Evolutionary conservation across 2,113 vertebrate species (phyloP), one percentile per base, ranked within the genome.

Genomic region (Mus spicilegus): DNA sequence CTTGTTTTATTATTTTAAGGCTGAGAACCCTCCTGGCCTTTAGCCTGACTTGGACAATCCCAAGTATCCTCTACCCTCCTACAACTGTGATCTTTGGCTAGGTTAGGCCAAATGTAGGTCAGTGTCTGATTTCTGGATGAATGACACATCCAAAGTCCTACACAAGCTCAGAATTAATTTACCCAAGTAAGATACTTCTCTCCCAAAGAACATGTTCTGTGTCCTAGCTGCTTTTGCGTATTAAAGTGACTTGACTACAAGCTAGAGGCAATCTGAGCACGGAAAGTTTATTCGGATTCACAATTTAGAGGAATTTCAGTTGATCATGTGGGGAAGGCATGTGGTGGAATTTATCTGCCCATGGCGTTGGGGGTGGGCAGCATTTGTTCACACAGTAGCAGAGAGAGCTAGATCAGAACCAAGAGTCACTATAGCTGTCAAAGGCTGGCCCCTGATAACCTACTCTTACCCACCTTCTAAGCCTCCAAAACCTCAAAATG

Each of bases 141-240:
- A 95, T 65, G 75, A 36, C 20, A 63, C 36, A 81, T 61, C 19
- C 17, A 63, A 92, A 80, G 8, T 84, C 69, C 11, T 72, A 51
- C 16, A 49, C 30, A 42, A 91, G 75, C 75, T 95, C 67, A 96
- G 54, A 87, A 95, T 69, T 26, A 67, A 73, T 69, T 58, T 87
- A 46, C 7, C 77, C 67, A 67, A 77, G 42, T 87, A 39, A 69
- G 72, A 63, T 56, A 8, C 84, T 46, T 84, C 26, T 7, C 63
- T 19, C 24, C 2, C 39, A 7, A 94, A 73, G 65, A 36, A 33
- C 8, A 36, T 20, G 36, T 5, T 67, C 42, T 54, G 3, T 3
- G 49, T 39, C 17, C 39, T 56, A 72, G 49, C 69, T 70, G 26
- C 7, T 56, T n/a, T n/a, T 49, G 24, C 70, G 63, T 61, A 61